Base-by-base conservation (phyloP, 2,797 vertebrate genomes). In the Onychomys torridus region DNA sequence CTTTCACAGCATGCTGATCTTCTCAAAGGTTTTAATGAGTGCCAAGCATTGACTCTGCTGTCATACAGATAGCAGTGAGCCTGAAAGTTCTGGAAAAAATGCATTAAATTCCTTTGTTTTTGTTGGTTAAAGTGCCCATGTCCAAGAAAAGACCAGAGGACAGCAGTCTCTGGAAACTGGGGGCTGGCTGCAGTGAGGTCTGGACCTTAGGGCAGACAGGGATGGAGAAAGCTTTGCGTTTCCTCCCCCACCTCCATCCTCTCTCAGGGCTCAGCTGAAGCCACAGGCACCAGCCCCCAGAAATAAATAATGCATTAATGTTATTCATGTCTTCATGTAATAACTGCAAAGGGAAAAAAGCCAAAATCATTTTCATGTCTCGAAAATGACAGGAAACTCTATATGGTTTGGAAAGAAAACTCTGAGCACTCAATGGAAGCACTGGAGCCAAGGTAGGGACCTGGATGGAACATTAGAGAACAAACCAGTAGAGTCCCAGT, bases 271-370 rank as follows among this genome's bases (percentile, higher is more conserved):
- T 37, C 29, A 71, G 71, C 69, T 95, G n/a, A 95, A 97, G 63
- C 27, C 87, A 86, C 32, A 78, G 61, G 34, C 37, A 90, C 40
- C 59, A 86, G 63, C 3, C 63, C 32, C 2, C 12, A 14, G 10
- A 71, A 91, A 91, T 97, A 97, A 98, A 97, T 96, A 97, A 97
- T 95, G 90, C 78, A 97, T 73, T 5, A 37, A n/a, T 78, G 97
- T 97, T 96, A 90, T 94, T 96, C 90, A 87, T 97, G 96, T 95
- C 67, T 91, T 95, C 92, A 96, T 96, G 89, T 25, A 82, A 43
- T 96, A 87, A 95, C 92, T 97, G 76, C 90, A 97, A 96, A 97
- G 14, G 55, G 37, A 82, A 95, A 93, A 83, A 96, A 91, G 11
- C 29, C 90, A 67, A 90, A 85, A 71, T 71, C 5, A 71, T 96